phyloP scores from a whole-genome alignment of 1,140 invertebrate genomes.

The Chymomyza costata region DNA sequence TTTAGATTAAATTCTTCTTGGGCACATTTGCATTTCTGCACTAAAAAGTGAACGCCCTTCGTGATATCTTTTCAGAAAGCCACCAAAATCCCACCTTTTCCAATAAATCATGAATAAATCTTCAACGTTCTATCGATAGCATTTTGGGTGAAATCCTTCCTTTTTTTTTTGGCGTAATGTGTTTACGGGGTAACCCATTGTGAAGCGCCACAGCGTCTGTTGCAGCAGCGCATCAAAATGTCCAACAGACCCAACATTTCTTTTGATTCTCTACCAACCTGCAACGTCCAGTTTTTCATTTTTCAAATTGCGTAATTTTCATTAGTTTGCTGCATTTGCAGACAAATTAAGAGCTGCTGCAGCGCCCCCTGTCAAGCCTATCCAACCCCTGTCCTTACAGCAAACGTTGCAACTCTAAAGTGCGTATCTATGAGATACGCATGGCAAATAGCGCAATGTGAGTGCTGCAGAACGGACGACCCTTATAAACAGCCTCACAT shows the following conservation, averaged over 20 bases:
- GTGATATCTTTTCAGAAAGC: no score
- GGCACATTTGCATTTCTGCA: no score
- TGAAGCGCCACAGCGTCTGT: no score
- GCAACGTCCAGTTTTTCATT: conserved; percentile 34
- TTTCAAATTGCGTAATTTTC: conserved; percentile 70
- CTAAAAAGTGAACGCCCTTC: no score
- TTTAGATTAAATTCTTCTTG: no score
- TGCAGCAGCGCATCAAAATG: conserved; percentile 11
- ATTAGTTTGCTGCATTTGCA: conserved; percentile 67
- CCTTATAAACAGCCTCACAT: no score
- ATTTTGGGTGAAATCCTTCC: no score
- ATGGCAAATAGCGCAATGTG: conserved; percentile 38
- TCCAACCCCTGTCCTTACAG: conserved; percentile 4
- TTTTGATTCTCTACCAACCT: not conserved
- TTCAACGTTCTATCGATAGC: no score
- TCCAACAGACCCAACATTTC: not conserved
- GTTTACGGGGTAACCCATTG: no score
- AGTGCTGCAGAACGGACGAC: conserved; percentile 38
- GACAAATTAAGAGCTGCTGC: conserved; percentile 61
- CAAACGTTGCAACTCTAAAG: conserved; percentile 40
- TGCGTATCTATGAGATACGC: conserved; percentile 60
- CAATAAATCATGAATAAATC: no score
- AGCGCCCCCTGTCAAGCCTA: not conserved
- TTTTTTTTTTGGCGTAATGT: no score
- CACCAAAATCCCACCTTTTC: no score